phyloP scores from a whole-genome alignment of 2,113 vertebrate species.

The Cyprichromis sp. region DNA sequence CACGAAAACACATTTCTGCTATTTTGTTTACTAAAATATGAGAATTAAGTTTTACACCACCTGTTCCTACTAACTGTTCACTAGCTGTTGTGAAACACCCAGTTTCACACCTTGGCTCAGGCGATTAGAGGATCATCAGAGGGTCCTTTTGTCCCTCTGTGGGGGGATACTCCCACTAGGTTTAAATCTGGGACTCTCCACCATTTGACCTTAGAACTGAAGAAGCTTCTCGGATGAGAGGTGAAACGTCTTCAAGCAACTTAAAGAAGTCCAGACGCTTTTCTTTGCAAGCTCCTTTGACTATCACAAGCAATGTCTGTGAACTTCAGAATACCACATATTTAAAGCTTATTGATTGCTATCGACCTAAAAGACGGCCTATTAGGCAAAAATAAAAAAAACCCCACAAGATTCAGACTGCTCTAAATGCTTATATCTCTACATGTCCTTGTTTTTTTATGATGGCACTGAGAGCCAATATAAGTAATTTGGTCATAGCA shows the following conservation, averaged over 20 bases:
- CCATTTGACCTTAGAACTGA: too few relatives aligned
- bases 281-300: not conserved
- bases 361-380: rapidly evolving
- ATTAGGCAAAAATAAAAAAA: rapidly evolving
- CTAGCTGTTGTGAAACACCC: not conserved
- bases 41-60: not conserved
- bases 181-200: too few relatives aligned
- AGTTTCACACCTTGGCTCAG: too few relatives aligned
- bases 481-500: not conserved
- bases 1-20: rapidly evolving
- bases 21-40: not conserved
- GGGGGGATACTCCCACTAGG: rapidly evolving
- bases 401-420: not conserved
- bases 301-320: not conserved
- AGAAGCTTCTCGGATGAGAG: too few relatives aligned
- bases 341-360: not conserved
- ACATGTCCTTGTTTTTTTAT: not conserved
- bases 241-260: too few relatives aligned
- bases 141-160: too few relatives aligned
- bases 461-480: not conserved
- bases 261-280: too few relatives aligned
- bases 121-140: too few relatives aligned
- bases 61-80: not conserved
- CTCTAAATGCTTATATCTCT: not conserved
- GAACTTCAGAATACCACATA: not conserved